Evolutionary conservation across 1,140 invertebrate genomes (phyloP), one percentile per base, ranked within the genome.

Genomic region (Ooceraea biroi): DNA sequence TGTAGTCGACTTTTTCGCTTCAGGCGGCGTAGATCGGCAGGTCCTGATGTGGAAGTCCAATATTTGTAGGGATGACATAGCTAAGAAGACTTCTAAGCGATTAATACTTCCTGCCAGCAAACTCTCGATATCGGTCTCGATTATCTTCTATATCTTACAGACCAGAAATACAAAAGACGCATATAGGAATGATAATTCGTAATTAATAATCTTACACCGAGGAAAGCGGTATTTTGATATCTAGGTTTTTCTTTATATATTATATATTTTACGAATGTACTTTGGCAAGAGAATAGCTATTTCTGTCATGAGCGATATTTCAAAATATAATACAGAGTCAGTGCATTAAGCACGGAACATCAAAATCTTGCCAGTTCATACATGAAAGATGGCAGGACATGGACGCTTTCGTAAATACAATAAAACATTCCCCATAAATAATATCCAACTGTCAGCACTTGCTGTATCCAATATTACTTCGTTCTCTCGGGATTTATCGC

Each of bases 1-100:
- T n/a, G n/a, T n/a, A n/a, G n/a, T n/a, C n/a, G 95, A 97, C 78
- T 96, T 95, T 89, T 98, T 99, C 95, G 96, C 97, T 44, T 97
- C 98, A 10, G 97, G 96, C 30, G 97, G 97, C 48, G 94, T 94
- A 76, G 98, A 98, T 95, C 96, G 96, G 91, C 95, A 97, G 94
- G 90, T 95, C 11, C 86, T 95, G 12, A 91, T 95, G 10, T 95
- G 95, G 95, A 94, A 95, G 88, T 94, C 95, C 1, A 95, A 95
- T 85, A 93, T 95, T 76, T 93, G 95, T 85, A 93, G 91, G 3
- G 92, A 92, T 46, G 76, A 92, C 14, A 77, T 80, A 61, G 50
- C 36, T 17, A 52, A 46, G 41, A 89, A 91, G 65, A 25, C 85
- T 86, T 46, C 89, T 14, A 65, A 44, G 74, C 84, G 72, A 58